Conservation (phyloP, 53 echinoderm and acorn worm genomes). For the Antedon mediterranea region DNA sequence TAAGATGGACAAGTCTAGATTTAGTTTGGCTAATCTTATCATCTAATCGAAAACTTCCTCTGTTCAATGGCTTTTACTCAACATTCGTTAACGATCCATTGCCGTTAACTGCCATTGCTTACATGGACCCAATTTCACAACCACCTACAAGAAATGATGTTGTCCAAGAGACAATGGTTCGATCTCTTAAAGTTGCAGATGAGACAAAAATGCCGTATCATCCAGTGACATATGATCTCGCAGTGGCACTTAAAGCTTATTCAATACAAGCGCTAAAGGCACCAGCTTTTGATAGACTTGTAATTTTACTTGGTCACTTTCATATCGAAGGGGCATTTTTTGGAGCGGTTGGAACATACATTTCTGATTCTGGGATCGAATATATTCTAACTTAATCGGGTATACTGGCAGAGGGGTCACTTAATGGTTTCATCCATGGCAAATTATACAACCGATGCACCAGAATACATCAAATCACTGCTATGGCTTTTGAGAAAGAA, state of each 20-base stretch:
- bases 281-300: not conserved
- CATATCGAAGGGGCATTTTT: constrained; percentile 30
- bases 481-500: constrained; percentile 23
- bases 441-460: constrained; percentile 49
- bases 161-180: constrained; percentile 51
- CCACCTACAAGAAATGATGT: constrained; percentile 49
- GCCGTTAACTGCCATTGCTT: too few relatives aligned
- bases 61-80: too few relatives aligned
- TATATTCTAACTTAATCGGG: constrained; percentile 23
- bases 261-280: not conserved
- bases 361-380: constrained; percentile 18
- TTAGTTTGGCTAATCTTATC: constrained; percentile 27
- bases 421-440: constrained; percentile 32
- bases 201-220: constrained; percentile 4
- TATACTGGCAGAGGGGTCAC: constrained; percentile 25
- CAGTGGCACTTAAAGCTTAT: not conserved
- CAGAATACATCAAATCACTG: constrained; percentile 21
- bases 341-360: constrained; percentile 31
- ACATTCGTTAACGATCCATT: too few relatives aligned
- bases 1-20: constrained; percentile 8
- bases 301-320: not conserved
- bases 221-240: not conserved
- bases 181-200: constrained; percentile 19
- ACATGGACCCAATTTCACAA: constrained; percentile 43
- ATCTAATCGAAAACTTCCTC: constrained; percentile 4